phyloP scores from a whole-genome alignment of 2,888 invertebrate genomes.

The Bembecia ichneumoniformis region DNA sequence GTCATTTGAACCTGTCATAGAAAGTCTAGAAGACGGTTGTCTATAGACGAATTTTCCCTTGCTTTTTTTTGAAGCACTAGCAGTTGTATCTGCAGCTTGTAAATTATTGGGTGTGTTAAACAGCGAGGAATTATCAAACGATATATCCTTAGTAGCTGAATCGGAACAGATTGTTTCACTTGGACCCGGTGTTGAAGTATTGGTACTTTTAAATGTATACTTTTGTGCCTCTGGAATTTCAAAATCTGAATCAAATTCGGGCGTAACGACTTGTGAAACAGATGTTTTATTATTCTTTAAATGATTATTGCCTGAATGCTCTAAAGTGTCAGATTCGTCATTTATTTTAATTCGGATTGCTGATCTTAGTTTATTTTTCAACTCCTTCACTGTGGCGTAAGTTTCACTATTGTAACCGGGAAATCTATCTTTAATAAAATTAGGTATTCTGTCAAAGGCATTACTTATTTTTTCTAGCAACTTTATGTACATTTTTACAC shows the following conservation, averaged over 20 bases:
- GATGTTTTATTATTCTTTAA: too few species aligned
- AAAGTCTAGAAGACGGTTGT: conserved; percentile 46
- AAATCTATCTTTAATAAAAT: conserved; percentile 71
- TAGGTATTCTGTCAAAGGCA: conserved; percentile 76
- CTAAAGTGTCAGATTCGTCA: neutral
- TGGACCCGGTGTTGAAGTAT: conserved; percentile 37
- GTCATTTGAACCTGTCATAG: conserved; percentile 23
- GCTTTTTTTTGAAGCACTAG: conserved; percentile 24
- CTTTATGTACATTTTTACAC: conserved; percentile 71
- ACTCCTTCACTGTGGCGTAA: conserved; percentile 70
- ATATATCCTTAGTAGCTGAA: conserved; percentile 31
- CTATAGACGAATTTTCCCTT: conserved; percentile 62
- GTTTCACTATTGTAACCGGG: conserved; percentile 72
- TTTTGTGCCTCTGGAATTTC: conserved; percentile 8
- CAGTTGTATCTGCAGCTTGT: conserved; percentile 25
- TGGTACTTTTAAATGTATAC: conserved; percentile 5
- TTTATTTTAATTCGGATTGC: conserved; percentile 28
- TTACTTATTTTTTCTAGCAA: conserved; percentile 75
- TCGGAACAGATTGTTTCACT: conserved; percentile 39
- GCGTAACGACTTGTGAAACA: too few species aligned
- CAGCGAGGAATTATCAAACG: conserved; percentile 39
- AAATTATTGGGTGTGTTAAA: conserved; percentile 22
- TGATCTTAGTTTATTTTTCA: conserved; percentile 71
- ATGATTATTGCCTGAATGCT: neutral
- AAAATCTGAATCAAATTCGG: conserved; percentile 25